Evolutionary conservation across 2,797 vertebrate genomes (phyloP).

Genomic region (Acanthurus leucopareius): DNA sequence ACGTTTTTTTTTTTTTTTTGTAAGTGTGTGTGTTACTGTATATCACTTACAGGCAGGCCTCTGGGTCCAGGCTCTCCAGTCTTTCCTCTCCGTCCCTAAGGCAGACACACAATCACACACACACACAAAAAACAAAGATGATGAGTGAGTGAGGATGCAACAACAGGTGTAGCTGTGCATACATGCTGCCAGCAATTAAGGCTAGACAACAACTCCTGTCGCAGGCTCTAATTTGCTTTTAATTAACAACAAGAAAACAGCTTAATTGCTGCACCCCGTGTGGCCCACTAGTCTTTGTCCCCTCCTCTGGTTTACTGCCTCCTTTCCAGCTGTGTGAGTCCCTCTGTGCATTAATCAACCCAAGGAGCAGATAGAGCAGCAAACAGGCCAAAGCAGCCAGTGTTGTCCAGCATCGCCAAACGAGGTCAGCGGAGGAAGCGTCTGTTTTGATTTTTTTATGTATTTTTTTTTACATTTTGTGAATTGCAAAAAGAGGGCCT

Average conservation of each 20-base stretch:
- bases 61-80: constrained; percentile 88
- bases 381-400: constrained; percentile 37
- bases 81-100: constrained; percentile 94
- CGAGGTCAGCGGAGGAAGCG: constrained; percentile 43
- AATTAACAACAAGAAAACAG: constrained; percentile 88
- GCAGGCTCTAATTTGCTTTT: constrained; percentile 86
- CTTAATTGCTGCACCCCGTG: constrained; percentile 85
- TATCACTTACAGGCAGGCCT: constrained; percentile 91
- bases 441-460: constrained; percentile 16
- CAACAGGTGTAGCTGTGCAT: constrained; percentile 78
- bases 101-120: constrained; percentile 33
- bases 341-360: constrained; percentile 82
- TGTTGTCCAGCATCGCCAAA: constrained; percentile 47
- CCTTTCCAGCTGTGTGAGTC: constrained; percentile 80
- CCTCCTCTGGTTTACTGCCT: constrained; percentile 80
- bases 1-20: not conserved
- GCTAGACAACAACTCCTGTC: constrained; percentile 78
- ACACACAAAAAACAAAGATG: constrained; percentile 36
- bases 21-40: not conserved
- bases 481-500: constrained; percentile 31
- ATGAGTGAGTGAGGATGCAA: constrained; percentile 56
- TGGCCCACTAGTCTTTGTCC: constrained; percentile 82
- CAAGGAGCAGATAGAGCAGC: constrained; percentile 57
- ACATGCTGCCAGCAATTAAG: constrained; percentile 80
- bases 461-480: constrained; percentile 20